Conservation (phyloP, 2,797 vertebrate genomes). For the Acridotheres tristis region DNA sequence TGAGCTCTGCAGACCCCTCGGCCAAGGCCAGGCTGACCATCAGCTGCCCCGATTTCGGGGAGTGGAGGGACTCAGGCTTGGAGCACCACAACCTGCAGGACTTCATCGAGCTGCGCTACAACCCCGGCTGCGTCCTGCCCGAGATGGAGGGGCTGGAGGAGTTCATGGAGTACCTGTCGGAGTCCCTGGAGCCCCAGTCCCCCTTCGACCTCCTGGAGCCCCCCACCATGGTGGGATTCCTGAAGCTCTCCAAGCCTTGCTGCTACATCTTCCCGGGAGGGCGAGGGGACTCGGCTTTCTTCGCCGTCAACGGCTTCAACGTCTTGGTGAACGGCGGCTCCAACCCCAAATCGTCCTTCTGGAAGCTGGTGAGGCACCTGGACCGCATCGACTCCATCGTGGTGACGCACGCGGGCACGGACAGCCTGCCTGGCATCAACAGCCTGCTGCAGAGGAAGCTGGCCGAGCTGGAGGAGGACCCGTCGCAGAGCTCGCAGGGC, state of each 20-base stretch:
- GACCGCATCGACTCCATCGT: slow-evolving; percentile 91
- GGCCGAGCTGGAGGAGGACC: slow-evolving; percentile 83
- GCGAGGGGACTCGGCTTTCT: slow-evolving; percentile 89
- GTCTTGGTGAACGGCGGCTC: slow-evolving; percentile 92
- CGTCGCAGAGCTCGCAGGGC: slow-evolving; percentile 21
- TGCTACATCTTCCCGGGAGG: slow-evolving; percentile 96
- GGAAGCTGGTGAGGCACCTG: slow-evolving; percentile 95
- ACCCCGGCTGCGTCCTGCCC: slow-evolving; percentile 77
- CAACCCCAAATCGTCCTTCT: slow-evolving; percentile 88
- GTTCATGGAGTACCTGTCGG: slow-evolving; percentile 90
- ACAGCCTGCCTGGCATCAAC: slow-evolving; percentile 91
- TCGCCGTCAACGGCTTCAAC: slow-evolving; percentile 93
- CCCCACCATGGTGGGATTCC: slow-evolving; percentile 87
- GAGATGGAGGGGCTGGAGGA: slow-evolving; percentile 91
- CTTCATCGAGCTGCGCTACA: slow-evolving; percentile 78
- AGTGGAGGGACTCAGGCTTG: slow-evolving; percentile 81
- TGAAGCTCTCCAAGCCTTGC: slow-evolving; percentile 92
- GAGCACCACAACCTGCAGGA: slow-evolving; percentile 77
- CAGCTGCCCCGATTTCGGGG: slow-evolving; percentile 84
- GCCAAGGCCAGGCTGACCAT: slow-evolving; percentile 82
- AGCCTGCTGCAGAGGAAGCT: slow-evolving; percentile 89
- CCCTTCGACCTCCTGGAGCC: slow-evolving; percentile 92
- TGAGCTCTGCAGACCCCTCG: slow-evolving; percentile 71
- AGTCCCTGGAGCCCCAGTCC: slow-evolving; percentile 85
- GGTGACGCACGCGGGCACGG: slow-evolving; percentile 86